phyloP scores from a whole-genome alignment of 2,888 invertebrate genomes.

The Diogma glabrata region DNA sequence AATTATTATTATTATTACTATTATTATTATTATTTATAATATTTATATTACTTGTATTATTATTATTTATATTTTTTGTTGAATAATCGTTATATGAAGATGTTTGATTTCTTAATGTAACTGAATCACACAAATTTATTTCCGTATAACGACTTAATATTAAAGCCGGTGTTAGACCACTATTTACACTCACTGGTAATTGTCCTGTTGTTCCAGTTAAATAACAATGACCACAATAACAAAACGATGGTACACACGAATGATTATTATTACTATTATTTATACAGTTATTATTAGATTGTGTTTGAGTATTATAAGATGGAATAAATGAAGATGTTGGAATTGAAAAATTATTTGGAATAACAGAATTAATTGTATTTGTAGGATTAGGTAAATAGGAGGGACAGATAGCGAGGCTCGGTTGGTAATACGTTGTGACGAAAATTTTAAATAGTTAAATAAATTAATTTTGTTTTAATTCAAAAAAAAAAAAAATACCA shows the following conservation, averaged over 20 bases:
- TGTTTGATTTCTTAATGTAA: slow-evolving; percentile 23
- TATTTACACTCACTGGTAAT: slow-evolving; percentile 18
- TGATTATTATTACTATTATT: slow-evolving; percentile 9
- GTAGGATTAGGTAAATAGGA: slow-evolving; percentile 24
- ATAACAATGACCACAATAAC: slow-evolving; percentile 24
- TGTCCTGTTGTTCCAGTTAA: slow-evolving; percentile 7
- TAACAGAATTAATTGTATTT: no score
- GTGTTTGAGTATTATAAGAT: slow-evolving; percentile 1
- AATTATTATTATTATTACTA: neutral
- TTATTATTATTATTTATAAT: slow-evolving; percentile 4
- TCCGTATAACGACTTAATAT: slow-evolving; percentile 25
- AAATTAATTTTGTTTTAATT: slow-evolving; percentile 3
- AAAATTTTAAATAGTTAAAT: slow-evolving; percentile 14
- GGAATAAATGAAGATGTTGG: neutral
- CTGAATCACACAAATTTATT: slow-evolving; percentile 24
- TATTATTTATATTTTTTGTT: slow-evolving; percentile 3
- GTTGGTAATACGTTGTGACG: slow-evolving; percentile 27
- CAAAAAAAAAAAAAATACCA: slow-evolving; percentile 1
- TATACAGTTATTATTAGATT: slow-evolving; percentile 7
- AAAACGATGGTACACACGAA: slow-evolving; percentile 18
- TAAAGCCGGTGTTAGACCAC: slow-evolving; percentile 22
- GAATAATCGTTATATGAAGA: slow-evolving; percentile 7
- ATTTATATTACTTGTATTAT: slow-evolving; percentile 3
- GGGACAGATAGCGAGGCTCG: slow-evolving; percentile 26
- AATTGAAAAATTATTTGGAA: neutral